These are phyloP conservation scores for Jordanella pulchra DNA, from an alignment of 2,797 vertebrate species.

Conservation along the genomic window DNA sequence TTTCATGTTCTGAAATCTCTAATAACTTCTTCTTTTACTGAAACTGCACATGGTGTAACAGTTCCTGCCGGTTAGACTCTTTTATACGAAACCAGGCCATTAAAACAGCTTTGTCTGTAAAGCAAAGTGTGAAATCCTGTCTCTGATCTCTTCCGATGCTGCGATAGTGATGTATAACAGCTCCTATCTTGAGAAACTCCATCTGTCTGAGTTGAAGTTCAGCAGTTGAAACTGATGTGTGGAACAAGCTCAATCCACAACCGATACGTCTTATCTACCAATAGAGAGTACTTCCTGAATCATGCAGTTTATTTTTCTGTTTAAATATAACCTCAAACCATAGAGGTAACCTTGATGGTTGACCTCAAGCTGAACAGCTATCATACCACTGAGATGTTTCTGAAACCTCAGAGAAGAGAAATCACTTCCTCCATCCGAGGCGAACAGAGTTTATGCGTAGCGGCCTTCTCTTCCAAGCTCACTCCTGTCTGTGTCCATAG, in stretches of 20 bases:
- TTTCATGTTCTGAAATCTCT: no score
- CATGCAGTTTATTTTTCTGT: constrained; percentile 4
- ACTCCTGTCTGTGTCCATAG: constrained; percentile 59
- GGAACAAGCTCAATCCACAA: constrained; percentile 41
- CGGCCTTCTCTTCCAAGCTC: constrained; percentile 60
- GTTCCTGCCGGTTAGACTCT: not conserved
- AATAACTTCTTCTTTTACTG: not conserved
- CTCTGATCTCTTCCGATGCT: not conserved
- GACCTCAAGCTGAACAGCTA: constrained; percentile 43
- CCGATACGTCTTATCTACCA: constrained; percentile 26
- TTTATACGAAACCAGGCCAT: not conserved
- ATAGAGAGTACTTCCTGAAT: constrained; percentile 48
- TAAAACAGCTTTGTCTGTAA: not conserved
- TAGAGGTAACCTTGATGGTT: constrained; percentile 11
- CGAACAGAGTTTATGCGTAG: constrained; percentile 55
- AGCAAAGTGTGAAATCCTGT: constrained; percentile 32
- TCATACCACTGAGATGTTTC: constrained; percentile 34
- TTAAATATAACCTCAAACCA: not conserved
- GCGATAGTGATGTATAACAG: not conserved
- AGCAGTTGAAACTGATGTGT: not conserved
- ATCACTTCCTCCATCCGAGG: constrained; percentile 52
- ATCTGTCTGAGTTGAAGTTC: constrained; percentile 8
- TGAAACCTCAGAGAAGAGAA: constrained; percentile 24
- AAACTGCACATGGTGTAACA: not conserved
- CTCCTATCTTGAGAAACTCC: constrained; percentile 17